Base-by-base conservation (phyloP, 2,888 invertebrate species). In the Campopleginae sp. region DNA sequence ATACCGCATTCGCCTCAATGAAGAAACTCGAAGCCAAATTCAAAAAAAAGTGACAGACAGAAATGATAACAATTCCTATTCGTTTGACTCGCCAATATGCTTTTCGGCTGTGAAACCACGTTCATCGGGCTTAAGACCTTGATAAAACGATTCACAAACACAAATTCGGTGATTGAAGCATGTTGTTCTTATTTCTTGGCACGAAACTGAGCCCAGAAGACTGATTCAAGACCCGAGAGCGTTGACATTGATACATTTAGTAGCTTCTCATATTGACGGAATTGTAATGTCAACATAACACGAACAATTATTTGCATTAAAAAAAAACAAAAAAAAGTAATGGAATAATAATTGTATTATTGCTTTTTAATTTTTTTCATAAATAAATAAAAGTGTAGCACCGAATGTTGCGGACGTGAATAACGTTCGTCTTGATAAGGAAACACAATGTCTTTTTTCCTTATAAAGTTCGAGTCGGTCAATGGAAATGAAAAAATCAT, bases 171-270 rank as follows among this genome's bases (percentile, higher is more conserved):
- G 54, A 54, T 54, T 23, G 54, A 54, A 23, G 3, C 23, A 54
- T 54, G 54, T 23, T 54, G 54, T 54, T 54, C 12, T 54, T 54
- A 54, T 12, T 12, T 54, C 54, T 4, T 54, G 23, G 12, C 54
- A 58, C 58, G 58, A 58, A 58, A 58, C 58, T 27, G 14, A 58
- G 23, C 27, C 27, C 14, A 14, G 58, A 58, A 58, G 6, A 12
- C 10, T 27, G 58, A 58, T 58, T 58, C 14, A 27, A 10, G 54
- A 54, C 23, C 1, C 54, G 54, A 54, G 58, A 58, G 27, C 58
- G 14, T 58, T 58, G 58, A 27, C 58, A 27, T 58, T 58, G 58
- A 58, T 58, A 58, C 27, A 58, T 58, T 58, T 14, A 58, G 58
- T 14, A 27, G 12, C 27, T 4, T 58, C 12, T 27, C 58, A 14